phyloP scores from a whole-genome alignment of 2,888 invertebrate species.

The Melitaea athalia region DNA sequence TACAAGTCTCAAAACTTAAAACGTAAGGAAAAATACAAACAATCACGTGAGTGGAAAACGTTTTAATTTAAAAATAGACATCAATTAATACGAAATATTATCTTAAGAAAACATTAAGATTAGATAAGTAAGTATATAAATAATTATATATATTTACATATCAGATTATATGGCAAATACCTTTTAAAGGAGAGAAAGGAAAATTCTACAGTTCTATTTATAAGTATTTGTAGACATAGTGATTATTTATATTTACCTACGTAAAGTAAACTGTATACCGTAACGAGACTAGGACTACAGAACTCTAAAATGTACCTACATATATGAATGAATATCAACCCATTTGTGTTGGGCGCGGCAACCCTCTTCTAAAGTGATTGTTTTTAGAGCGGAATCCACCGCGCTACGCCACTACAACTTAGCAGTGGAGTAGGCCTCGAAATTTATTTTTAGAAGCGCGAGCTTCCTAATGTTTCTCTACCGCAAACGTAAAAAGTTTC shows the following conservation, averaged over 20 bases:
- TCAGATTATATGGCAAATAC: too few species aligned
- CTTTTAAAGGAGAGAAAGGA: too few species aligned
- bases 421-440: conserved; percentile 27
- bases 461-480: conserved; percentile 31
- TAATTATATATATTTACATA: too few species aligned
- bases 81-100: too few species aligned
- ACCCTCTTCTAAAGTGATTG: conserved; percentile 31
- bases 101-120: too few species aligned
- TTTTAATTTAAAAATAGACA: too few species aligned
- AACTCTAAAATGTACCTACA: conserved; percentile 7
- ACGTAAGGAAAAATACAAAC: too few species aligned
- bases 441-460: conserved; percentile 33
- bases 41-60: too few species aligned
- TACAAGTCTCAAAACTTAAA: too few species aligned
- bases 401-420: conserved; percentile 30
- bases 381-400: conserved; percentile 32
- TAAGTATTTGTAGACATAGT: too few species aligned
- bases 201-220: too few species aligned
- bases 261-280: background rate
- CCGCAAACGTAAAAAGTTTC: conserved; percentile 18
- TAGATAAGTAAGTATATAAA: too few species aligned
- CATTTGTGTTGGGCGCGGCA: conserved; percentile 28
- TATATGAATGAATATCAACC: conserved; percentile 25
- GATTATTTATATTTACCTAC: background rate
- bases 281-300: background rate